A percentile compares a stretch with the other conserved stretches of the same genome.
phyloP scores from a whole-genome alignment of 2,113 vertebrate genomes.

The Grammatotria lemairii region DNA sequence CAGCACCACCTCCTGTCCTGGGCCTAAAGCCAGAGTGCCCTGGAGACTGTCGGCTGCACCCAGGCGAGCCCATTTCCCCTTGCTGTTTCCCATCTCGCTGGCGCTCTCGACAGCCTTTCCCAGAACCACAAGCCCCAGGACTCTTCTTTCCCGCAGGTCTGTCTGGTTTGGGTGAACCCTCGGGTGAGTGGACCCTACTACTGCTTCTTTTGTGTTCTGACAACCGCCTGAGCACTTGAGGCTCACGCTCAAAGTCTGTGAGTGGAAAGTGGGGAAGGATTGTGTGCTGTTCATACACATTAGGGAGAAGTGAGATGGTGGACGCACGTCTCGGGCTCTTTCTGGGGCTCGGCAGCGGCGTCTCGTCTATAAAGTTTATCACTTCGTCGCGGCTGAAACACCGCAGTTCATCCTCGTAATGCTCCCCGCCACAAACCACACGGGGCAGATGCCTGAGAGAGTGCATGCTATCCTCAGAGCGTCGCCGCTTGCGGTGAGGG shows the following conservation, averaged over 20 bases:
- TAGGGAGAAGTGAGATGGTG: slow-evolving; percentile 72
- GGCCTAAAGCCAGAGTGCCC: slow-evolving; percentile 30
- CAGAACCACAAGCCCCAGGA: slow-evolving; percentile 12
- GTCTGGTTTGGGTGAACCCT: slow-evolving; percentile 40
- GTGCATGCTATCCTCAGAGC: slow-evolving; percentile 78
- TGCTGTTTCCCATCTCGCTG: slow-evolving; percentile 1
- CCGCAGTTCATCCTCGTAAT: slow-evolving; percentile 60
- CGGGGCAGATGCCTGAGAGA: slow-evolving; percentile 68
- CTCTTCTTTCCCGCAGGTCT: slow-evolving; percentile 5
- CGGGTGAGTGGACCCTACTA: slow-evolving; percentile 30
- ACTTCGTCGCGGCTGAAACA: slow-evolving; percentile 82
- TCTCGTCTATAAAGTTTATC: slow-evolving; percentile 79
- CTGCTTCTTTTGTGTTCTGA: slow-evolving; percentile 58
- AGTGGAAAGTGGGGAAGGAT: slow-evolving; percentile 73
- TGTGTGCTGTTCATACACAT: slow-evolving; percentile 60
- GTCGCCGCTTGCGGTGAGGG: slow-evolving; percentile 72
- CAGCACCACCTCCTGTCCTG: slow-evolving; percentile 47
- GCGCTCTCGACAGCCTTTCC: slow-evolving; percentile 32
- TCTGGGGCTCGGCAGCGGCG: slow-evolving; percentile 73
- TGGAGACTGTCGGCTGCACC: slow-evolving; percentile 26
- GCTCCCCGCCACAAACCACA: slow-evolving; percentile 53
- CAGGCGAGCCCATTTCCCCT: slow-evolving; percentile 21
- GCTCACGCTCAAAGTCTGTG: slow-evolving; percentile 81
- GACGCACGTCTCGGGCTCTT: slow-evolving; percentile 70
- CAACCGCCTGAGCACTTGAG: slow-evolving; percentile 71